Conservation (phyloP, 1,140 invertebrate genomes). For the Drosophila arawakana region DNA sequence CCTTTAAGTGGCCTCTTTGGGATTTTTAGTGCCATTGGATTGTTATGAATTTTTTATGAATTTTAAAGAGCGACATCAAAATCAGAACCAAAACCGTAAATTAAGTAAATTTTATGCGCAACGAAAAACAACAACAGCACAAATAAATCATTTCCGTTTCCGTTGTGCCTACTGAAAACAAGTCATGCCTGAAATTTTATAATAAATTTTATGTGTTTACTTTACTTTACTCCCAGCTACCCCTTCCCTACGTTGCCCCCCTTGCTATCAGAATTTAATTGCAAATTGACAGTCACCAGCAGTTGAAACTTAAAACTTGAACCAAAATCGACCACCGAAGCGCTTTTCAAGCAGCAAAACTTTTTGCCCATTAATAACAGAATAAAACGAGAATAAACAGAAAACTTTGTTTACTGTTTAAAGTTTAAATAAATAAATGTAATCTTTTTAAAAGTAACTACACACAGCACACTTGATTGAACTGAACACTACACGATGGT, state of each 20-base stretch:
- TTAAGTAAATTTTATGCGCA: slow-evolving; percentile 43
- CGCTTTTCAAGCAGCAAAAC: background rate
- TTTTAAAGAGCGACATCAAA: slow-evolving; percentile 59
- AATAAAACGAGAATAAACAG: slow-evolving; percentile 9
- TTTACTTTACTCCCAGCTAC: background rate
- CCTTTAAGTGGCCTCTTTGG: slow-evolving; percentile 37
- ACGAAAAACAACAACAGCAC: slow-evolving; percentile 14
- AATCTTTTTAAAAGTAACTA: slow-evolving; percentile 21
- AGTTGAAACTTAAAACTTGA: slow-evolving; percentile 3
- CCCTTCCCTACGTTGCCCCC: background rate
- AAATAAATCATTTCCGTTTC: slow-evolving; percentile 77
- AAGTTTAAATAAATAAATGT: slow-evolving; percentile 16
- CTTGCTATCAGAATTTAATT: slow-evolving; percentile 37
- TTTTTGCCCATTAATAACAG: slow-evolving; percentile 18
- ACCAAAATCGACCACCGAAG: slow-evolving; percentile 3
- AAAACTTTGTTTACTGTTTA: slow-evolving; percentile 29
- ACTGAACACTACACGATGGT: no score
- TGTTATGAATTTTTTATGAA: slow-evolving; percentile 63
- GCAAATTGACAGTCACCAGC: slow-evolving; percentile 44
- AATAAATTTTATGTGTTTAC: slow-evolving; percentile 41
- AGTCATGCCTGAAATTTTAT: slow-evolving; percentile 64
- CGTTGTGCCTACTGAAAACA: slow-evolving; percentile 55
- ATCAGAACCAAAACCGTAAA: slow-evolving; percentile 35
- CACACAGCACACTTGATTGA: background rate
- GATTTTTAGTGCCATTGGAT: slow-evolving; percentile 39